Conservation (phyloP, 2,888 invertebrate genomes). For the Antheraea yamamai region DNA sequence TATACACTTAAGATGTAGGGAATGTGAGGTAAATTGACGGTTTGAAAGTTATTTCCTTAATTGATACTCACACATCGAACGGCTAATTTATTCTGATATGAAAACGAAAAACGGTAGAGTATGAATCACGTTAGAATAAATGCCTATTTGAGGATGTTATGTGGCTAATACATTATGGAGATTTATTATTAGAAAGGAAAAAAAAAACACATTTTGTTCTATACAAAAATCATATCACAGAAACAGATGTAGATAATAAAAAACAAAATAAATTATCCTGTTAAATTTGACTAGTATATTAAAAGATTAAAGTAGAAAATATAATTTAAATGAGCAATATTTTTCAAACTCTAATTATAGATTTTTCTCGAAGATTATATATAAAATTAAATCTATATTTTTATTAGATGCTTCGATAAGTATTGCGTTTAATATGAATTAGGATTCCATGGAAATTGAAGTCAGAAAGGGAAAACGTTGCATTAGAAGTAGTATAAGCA, state of each 20-base stretch:
- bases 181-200: constrained; percentile 30
- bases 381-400: neutral
- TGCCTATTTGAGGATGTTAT: constrained; percentile 62
- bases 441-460: neutral
- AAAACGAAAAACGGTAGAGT: neutral
- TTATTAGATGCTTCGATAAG: neutral
- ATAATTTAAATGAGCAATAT: constrained; percentile 48
- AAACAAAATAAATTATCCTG: constrained; percentile 55
- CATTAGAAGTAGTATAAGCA: neutral
- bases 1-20: neutral
- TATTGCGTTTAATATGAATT: neutral
- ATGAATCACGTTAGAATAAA: constrained; percentile 24
- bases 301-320: constrained; percentile 48
- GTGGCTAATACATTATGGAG: constrained; percentile 67
- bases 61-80: constrained; percentile 16
- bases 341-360: neutral
- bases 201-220: constrained; percentile 63
- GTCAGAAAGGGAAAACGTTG: neutral
- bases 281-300: constrained; percentile 71
- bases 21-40: neutral
- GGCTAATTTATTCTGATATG: constrained; percentile 27
- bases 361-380: neutral
- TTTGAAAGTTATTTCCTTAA: neutral
- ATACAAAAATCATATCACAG: constrained; percentile 73
- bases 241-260: constrained; percentile 59